phyloP scores from a whole-genome alignment of 2,888 invertebrate species.

The Brachyptera risi region DNA sequence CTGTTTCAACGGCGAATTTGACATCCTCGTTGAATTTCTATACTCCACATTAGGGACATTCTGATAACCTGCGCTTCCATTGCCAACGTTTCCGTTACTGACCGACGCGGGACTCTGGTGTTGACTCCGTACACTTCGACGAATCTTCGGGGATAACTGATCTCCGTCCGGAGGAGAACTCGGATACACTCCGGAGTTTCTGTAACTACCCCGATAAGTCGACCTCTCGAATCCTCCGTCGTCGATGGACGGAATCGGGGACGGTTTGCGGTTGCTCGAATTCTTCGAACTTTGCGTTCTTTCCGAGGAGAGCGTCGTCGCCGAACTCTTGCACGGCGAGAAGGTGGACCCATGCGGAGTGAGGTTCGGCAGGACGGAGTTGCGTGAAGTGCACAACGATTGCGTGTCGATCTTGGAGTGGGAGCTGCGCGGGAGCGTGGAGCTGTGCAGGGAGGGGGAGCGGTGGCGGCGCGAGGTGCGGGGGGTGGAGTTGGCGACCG shows the following conservation, averaged over 20 bases:
- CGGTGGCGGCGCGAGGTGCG: conserved; percentile 44
- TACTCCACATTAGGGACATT: too few relatives aligned
- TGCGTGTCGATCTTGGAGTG: too few relatives aligned
- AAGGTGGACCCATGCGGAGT: conserved; percentile 43
- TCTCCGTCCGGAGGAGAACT: too few relatives aligned
- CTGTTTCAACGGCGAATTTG: background rate
- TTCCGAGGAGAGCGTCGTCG: conserved; percentile 36
- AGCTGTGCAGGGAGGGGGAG: conserved; percentile 41
- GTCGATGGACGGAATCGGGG: conserved; percentile 27
- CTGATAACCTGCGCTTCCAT: too few relatives aligned
- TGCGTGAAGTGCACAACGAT: conserved; percentile 44
- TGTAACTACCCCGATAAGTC: background rate
- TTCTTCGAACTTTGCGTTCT: too few relatives aligned
- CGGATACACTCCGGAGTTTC: too few relatives aligned
- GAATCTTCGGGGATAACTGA: background rate
- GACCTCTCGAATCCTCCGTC: conserved; percentile 37
- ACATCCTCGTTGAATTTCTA: background rate
- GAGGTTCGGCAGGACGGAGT: conserved; percentile 40
- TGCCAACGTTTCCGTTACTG: background rate
- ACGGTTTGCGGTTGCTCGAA: background rate
- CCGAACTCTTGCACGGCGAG: conserved; percentile 40
- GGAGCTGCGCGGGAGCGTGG: conserved; percentile 43
- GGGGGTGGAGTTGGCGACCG: conserved; percentile 37
- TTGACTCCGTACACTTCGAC: background rate
- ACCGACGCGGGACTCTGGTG: background rate